phyloP scores from a whole-genome alignment of 2,888 invertebrate species.

The Synergus japonicus region DNA sequence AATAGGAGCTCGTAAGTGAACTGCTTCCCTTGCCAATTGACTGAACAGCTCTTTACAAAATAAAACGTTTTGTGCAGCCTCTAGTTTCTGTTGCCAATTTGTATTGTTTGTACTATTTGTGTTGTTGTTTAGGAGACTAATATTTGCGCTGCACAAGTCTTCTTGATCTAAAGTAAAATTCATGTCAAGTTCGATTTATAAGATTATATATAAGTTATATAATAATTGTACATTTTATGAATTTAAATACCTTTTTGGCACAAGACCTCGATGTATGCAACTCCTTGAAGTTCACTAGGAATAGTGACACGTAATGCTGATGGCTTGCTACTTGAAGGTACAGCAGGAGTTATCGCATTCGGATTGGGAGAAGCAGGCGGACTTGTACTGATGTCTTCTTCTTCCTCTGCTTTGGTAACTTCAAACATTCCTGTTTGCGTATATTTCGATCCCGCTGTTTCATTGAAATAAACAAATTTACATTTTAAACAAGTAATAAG shows the following conservation, averaged over 20 bases:
- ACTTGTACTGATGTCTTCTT: conserved; percentile 78
- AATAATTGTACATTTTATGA: background rate
- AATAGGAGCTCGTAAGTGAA: conserved; percentile 93
- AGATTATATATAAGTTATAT: background rate
- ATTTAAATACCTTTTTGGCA: conserved; percentile 89
- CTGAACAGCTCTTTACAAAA: conserved; percentile 98
- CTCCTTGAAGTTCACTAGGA: conserved; percentile 96
- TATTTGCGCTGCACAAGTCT: conserved; percentile 90
- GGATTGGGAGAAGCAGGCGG: conserved; percentile 80
- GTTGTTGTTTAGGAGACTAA: conserved; percentile 88
- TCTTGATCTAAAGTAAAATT: conserved; percentile 86
- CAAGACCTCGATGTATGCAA: conserved; percentile 96
- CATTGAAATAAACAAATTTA: conserved; percentile 16
- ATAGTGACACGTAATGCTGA: conserved; percentile 94
- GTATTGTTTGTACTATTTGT: conserved; percentile 86
- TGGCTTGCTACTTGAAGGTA: conserved; percentile 80
- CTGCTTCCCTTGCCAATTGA: conserved; percentile 95
- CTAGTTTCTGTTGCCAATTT: conserved; percentile 97
- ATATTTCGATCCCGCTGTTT: conserved; percentile 92
- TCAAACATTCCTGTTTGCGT: conserved; percentile 96
- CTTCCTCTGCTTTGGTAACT: conserved; percentile 95
- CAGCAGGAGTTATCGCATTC: conserved; percentile 77
- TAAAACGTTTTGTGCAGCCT: conserved; percentile 97
- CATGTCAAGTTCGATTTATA: background rate
- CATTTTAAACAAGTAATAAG: background rate